Percentiles rank a stretch among this genome's conserved stretches.
phyloP scores from a whole-genome alignment of 2,888 invertebrate genomes.

The Rhorus exstirpatorius region DNA sequence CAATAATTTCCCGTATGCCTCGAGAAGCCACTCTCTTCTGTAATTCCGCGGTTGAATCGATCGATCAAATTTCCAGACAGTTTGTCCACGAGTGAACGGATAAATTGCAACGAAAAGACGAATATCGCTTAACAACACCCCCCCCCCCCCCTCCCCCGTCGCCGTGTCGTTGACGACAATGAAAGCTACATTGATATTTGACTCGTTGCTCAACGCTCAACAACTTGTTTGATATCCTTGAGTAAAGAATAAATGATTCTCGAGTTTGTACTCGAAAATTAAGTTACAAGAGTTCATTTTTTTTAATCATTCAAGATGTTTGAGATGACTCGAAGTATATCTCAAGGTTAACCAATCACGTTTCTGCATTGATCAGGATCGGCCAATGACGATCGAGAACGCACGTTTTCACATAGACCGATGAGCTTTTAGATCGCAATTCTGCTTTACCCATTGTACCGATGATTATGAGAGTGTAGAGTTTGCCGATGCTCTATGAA shows the following conservation, averaged over 20 bases:
- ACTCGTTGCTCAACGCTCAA: conserved; percentile 23
- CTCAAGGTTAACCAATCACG: background rate
- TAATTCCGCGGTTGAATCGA: conserved; percentile 34
- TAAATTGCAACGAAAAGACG: background rate
- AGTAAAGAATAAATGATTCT: conserved; percentile 23
- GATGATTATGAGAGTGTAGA: background rate
- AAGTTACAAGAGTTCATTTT: background rate
- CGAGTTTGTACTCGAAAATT: background rate
- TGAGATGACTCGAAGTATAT: background rate
- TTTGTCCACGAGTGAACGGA: conserved; percentile 42
- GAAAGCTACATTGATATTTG: conserved; percentile 6
- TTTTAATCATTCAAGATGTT: no score
- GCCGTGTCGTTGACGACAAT: conserved; percentile 50
- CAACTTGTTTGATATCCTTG: conserved; percentile 23
- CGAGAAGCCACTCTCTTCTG: conserved; percentile 36
- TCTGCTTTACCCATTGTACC: background rate
- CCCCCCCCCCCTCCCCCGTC: conserved; percentile 33
- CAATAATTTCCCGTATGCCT: background rate
- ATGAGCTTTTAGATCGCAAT: background rate
- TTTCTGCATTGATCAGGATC: background rate
- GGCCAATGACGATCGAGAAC: background rate
- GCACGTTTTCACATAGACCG: background rate
- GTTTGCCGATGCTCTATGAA: background rate
- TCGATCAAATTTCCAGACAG: conserved; percentile 51
- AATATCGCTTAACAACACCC: conserved; percentile 19